Evolutionary conservation across 2,797 vertebrate genomes (phyloP).

Genomic region (Rhodeus uyekii): DNA sequence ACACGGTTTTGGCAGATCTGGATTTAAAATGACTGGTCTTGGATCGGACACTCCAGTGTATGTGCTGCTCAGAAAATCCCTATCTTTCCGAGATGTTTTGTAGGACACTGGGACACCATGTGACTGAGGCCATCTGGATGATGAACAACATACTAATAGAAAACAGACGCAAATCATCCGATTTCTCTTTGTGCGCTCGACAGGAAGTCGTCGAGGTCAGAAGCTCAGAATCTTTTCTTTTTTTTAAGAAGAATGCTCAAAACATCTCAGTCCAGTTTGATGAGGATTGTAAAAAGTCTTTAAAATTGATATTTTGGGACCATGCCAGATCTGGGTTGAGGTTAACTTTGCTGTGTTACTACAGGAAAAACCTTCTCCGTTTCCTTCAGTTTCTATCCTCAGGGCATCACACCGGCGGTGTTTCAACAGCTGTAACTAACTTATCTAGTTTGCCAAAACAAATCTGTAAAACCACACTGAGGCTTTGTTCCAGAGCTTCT

Average conservation of each 20-base stretch:
- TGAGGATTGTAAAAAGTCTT: conserved; percentile 1
- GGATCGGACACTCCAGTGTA: background rate
- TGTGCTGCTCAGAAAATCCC: background rate
- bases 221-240: background rate
- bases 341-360: background rate
- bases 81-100: conserved; percentile 12
- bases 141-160: conserved; percentile 24
- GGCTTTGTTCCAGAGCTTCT: background rate
- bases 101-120: conserved; percentile 3
- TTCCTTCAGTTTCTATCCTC: conserved; percentile 18
- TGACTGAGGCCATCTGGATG: conserved; percentile 49
- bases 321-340: background rate
- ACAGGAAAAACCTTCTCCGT: background rate
- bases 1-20: conserved; percentile 51
- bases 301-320: background rate
- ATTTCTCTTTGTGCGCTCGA: conserved; percentile 16
- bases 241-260: conserved; percentile 2
- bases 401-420: conserved; percentile 44
- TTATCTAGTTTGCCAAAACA: conserved; percentile 60
- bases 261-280: background rate
- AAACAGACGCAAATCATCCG: conserved; percentile 24
- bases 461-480: conserved; percentile 33
- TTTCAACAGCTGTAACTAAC: conserved; percentile 48
- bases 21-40: background rate
- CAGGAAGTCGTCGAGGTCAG: conserved; percentile 11